Evolutionary conservation across 2,888 invertebrate species (phyloP), one percentile per base, ranked within the genome.

Genomic region (Oligia fasciuncula): DNA sequence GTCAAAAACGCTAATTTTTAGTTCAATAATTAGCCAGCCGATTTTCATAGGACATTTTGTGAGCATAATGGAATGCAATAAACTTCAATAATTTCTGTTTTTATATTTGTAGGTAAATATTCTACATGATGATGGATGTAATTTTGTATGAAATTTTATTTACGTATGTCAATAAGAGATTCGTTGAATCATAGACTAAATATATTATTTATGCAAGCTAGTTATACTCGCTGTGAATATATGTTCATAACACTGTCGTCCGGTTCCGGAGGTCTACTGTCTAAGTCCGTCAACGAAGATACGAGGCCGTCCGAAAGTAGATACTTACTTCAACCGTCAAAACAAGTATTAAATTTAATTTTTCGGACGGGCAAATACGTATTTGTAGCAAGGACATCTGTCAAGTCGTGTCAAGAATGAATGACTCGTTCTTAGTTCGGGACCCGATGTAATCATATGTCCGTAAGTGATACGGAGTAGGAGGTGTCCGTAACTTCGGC

Each of bases 101-200:
- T 81, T 87, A 80, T 87, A 84, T 85, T 84, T 88, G 80, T 88
- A 83, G 82, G 72, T 83, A 86, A 84, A 84, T 84, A 79, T 86
- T 83, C 81, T 83, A 79, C 35, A 69, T 84, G 86, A 73, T 75
- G 81, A 87, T 79, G 86, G 60, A 80, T 79, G 83, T 87, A 84
- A 79, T 83, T 87, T 88, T 88, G 82, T 88, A 87, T 82, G 81
- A 81, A 83, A 87, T 79, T 84, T 87, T 86, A 84, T 86, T 87
- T 87, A 86, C 79, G 67, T 82, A 85, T 72, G 83, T 79, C 85
- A 74, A 66, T 80, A 76, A 71, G 73, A 71, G 83, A 80, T 87
- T 86, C 76, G 11, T 83, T 87, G 81, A 79, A 85, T 87, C 81
- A 68, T 80, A 84, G 71, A 77, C 76, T 79, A 85, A 80, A 73